Evolutionary conservation across 1,140 invertebrate species (phyloP).

Genomic region (Drosophila cardini): DNA sequence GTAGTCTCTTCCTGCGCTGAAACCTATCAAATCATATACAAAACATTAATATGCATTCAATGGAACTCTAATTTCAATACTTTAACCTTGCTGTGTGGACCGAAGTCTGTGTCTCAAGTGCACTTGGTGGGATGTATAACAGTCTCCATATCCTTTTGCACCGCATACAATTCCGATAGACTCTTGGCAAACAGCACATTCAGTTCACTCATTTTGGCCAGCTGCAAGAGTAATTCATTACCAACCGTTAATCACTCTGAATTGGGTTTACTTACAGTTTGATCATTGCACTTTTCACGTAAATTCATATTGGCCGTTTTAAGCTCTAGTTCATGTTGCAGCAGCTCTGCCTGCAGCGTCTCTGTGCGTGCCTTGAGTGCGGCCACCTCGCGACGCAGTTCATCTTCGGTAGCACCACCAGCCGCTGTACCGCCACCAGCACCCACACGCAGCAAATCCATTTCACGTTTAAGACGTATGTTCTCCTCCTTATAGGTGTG

Average conservation of each 20-base stretch:
- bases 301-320: conserved; percentile 80
- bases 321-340: conserved; percentile 82
- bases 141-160: conserved; percentile 87
- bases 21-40: conserved; percentile 53
- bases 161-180: conserved; percentile 72
- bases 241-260: neutral
- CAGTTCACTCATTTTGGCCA: conserved; percentile 78
- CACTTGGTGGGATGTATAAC: conserved; percentile 81
- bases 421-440: conserved; percentile 52
- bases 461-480: conserved; percentile 90
- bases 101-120: conserved; percentile 84
- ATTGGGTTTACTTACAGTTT: conserved; percentile 64
- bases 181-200: conserved; percentile 80
- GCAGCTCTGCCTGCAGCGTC: conserved; percentile 77
- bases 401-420: conserved; percentile 72
- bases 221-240: conserved; percentile 45
- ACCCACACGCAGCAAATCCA: conserved; percentile 74
- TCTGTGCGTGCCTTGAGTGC: conserved; percentile 81
- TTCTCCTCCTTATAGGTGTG: conserved; percentile 98
- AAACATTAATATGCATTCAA: neutral
- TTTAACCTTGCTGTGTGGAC: conserved; percentile 71
- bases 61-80: neutral
- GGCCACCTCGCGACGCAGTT: conserved; percentile 80
- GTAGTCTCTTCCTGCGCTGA: conserved; percentile 78
- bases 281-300: conserved; percentile 83